phyloP scores from a whole-genome alignment of 2,888 invertebrate species.

The Heliothis peltigera region DNA sequence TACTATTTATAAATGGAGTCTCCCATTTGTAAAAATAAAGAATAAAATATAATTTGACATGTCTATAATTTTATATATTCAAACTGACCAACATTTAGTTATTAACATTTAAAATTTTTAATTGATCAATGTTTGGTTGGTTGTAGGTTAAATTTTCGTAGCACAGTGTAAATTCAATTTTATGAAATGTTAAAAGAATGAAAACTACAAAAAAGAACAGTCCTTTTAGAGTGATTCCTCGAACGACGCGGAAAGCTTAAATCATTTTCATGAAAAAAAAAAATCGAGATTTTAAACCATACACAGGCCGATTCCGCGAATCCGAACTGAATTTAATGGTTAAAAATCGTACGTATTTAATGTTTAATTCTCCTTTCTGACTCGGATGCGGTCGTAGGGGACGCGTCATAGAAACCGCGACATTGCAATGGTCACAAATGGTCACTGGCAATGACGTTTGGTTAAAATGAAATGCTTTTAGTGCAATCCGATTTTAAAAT shows the following conservation, averaged over 20 bases:
- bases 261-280: constrained; percentile 22
- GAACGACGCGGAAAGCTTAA: constrained; percentile 1
- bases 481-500: not conserved
- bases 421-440: constrained; percentile 45
- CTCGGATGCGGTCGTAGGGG: constrained; percentile 54
- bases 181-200: not conserved
- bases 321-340: constrained; percentile 34
- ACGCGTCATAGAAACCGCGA: constrained; percentile 61
- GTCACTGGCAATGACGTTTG: constrained; percentile 58
- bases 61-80: too few relatives aligned
- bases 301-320: constrained; percentile 30
- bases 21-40: too few relatives aligned
- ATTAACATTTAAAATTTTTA: too few relatives aligned
- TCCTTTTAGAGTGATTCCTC: constrained; percentile 21
- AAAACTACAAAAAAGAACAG: not conserved
- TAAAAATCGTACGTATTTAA: constrained; percentile 39
- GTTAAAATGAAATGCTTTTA: constrained; percentile 34
- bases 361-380: constrained; percentile 53
- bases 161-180: not conserved
- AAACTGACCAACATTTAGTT: too few relatives aligned
- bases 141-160: not conserved
- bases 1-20: too few relatives aligned
- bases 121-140: too few relatives aligned
- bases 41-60: too few relatives aligned
- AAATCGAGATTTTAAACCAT: constrained; percentile 8